Base-by-base conservation (phyloP, 2,888 invertebrate genomes). In the Scaptomyza cyrtandrae region DNA sequence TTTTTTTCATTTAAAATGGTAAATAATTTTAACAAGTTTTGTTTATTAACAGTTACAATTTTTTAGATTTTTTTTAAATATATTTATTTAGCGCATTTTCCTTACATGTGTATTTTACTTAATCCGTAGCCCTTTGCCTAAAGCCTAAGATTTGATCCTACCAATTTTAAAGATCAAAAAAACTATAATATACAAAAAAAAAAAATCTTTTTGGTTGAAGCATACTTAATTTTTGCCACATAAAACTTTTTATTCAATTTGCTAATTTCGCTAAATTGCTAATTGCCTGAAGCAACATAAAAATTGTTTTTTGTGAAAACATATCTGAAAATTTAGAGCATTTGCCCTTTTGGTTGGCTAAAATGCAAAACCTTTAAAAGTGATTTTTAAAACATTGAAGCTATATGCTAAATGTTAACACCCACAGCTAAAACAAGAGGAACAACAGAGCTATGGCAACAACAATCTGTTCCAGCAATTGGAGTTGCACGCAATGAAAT, bases 401-500 rank as follows among this genome's bases (percentile, higher is more conserved):
- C 39, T 39, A 61, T 39, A 75, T 61, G 59, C 49, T 75, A 65
- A 71, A 65, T 59, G 52, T 56, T 29, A n/a, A 16, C 71, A 37
- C 80, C 70, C 75, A 76, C 69, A 60, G 24, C 48, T 37, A 35
- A 33, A 41, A 33, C 14, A 9, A 44, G 48, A 56, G 43, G 50
- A 58, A 41, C 10, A 57, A 54, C 35, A 52, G 45, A 58, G 43
- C 48, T 52, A 72, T 52, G 49, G 3, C 56, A 55, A 44, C 54
- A 66, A 37, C 60, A 52, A 44, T 24, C 50, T 60, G 55, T 54
- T 60, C 43, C 45, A 58, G 60, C 61, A 78, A 78, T 78, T 78
- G 69, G 70, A 76, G 78, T 76, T 78, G 70, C 66, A 70, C 53
- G 66, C 44, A 46, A 53, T 14, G 11, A 6, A 9, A 7, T 11